Evolutionary conservation across 2,113 vertebrate genomes (phyloP).

Genomic region (Donacobius atricapilla): DNA sequence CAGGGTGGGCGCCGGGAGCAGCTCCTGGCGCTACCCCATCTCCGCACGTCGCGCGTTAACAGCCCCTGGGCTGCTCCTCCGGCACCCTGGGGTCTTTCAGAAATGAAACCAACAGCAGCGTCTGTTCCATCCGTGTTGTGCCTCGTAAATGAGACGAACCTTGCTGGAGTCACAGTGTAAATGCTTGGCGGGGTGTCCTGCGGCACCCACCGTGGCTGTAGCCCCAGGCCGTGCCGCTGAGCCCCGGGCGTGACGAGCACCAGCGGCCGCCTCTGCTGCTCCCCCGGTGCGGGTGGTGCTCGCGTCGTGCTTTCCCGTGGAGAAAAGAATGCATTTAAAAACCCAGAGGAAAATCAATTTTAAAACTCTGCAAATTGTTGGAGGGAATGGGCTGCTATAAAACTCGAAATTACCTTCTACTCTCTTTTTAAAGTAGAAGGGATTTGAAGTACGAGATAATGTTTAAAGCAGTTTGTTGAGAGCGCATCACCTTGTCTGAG

Average conservation of each 20-base stretch:
- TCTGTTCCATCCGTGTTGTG: not conserved
- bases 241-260: not conserved
- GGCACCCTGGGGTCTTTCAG: fast-evolving
- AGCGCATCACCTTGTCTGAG: not conserved
- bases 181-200: too few relatives aligned
- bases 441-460: not conserved
- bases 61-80: not conserved
- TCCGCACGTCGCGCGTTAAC: not conserved
- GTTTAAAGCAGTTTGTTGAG: not conserved
- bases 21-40: not conserved
- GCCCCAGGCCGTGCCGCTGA: fast-evolving
- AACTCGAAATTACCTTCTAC: not conserved
- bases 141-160: fast-evolving
- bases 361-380: not conserved
- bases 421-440: not conserved
- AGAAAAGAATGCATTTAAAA: not conserved
- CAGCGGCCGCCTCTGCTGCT: fast-evolving
- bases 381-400: not conserved
- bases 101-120: fast-evolving
- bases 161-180: fast-evolving
- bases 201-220: fast-evolving
- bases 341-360: not conserved
- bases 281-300: too few relatives aligned
- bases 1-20: not conserved
- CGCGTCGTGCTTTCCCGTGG: not conserved